Evolutionary conservation across 2,797 vertebrate species (phyloP).

Genomic region (Pseudocheirus occidentalis): DNA sequence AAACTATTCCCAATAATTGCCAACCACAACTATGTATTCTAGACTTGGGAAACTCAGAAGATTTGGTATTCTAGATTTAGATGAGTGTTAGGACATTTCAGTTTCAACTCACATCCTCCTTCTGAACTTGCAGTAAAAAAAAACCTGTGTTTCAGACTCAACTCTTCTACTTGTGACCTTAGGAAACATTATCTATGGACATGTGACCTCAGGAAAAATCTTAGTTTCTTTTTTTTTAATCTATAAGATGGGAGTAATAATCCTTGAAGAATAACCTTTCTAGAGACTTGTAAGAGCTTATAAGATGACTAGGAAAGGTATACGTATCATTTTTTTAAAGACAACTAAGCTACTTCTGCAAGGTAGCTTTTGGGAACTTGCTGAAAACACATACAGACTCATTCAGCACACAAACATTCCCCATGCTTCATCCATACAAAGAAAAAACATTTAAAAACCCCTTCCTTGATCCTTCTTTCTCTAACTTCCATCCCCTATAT

Average conservation of each 20-base stretch:
- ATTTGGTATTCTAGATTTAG: background rate
- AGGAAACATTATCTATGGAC: background rate
- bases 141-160: background rate
- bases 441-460: no score
- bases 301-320: background rate
- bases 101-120: background rate
- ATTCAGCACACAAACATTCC: background rate
- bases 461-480: background rate
- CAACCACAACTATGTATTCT: background rate
- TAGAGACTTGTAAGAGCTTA: background rate
- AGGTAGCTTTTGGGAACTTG: background rate
- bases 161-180: background rate
- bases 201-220: background rate
- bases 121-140: background rate
- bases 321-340: background rate
- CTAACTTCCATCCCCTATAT: background rate
- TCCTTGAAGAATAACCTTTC: background rate
- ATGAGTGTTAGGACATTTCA: background rate
- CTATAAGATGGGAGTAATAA: background rate
- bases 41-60: background rate
- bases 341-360: background rate
- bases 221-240: background rate
- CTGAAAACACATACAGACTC: background rate
- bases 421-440: background rate
- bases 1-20: background rate